Conservation (phyloP, 2,113 vertebrate species). For the Albula goreensis region DNA sequence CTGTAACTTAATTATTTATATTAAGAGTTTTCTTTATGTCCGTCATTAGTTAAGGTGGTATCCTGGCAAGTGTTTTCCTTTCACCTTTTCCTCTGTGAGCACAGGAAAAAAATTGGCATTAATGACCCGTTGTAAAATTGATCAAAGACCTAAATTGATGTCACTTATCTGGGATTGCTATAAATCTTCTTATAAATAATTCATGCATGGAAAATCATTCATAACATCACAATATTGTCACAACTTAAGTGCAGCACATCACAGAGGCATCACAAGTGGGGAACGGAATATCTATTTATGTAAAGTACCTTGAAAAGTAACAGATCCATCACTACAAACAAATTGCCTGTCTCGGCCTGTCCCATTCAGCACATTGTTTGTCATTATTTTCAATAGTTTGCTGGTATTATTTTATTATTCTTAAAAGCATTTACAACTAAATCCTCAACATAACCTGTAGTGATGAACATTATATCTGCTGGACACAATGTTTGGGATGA, state of each 20-base stretch:
- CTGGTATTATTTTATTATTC: no score
- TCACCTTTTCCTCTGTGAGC: background rate
- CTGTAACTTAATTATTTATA: no score
- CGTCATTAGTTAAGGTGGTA: background rate
- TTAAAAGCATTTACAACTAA: no score
- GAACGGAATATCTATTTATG: no score
- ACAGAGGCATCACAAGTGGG: background rate
- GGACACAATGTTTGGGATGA: no score
- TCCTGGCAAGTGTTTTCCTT: background rate
- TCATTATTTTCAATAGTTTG: no score
- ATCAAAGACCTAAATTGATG: background rate
- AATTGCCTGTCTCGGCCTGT: no score
- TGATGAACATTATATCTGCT: no score
- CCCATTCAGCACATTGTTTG: no score
- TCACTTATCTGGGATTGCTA: background rate
- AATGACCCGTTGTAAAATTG: background rate
- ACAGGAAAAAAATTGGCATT: background rate
- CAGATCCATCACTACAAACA: no score
- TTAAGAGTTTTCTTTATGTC: background rate
- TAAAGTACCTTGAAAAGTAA: no score
- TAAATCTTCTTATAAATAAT: background rate
- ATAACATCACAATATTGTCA: background rate
- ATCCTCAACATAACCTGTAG: no score
- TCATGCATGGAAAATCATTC: background rate
- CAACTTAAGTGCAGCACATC: background rate